Evolutionary conservation across 2,797 vertebrate genomes (phyloP).

Genomic region (Clarias laeviceps): DNA sequence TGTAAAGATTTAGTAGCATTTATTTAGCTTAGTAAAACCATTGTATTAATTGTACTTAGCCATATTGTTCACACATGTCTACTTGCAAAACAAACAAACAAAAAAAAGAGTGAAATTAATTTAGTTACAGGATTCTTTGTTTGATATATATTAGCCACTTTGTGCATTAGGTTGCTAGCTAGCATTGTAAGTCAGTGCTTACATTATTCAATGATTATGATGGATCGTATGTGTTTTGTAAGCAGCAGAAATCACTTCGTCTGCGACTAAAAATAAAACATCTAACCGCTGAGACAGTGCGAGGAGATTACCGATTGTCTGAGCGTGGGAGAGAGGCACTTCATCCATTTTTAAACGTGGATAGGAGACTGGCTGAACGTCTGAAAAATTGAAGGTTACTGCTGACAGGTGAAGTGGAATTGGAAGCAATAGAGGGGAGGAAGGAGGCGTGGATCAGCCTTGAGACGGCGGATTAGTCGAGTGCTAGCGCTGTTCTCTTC

Average conservation of each 20-base stretch:
- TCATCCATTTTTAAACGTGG: slow-evolving; percentile 41
- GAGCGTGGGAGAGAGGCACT: slow-evolving; percentile 30
- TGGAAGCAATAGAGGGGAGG: not conserved
- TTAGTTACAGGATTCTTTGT: not conserved
- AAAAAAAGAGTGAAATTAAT: not conserved
- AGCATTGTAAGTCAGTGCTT: not conserved
- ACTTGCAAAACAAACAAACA: not conserved
- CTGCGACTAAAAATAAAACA: slow-evolving; percentile 4
- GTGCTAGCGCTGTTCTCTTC: slow-evolving; percentile 18
- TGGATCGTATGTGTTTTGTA: slow-evolving; percentile 2
- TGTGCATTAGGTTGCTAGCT: too few species aligned
- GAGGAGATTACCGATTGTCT: slow-evolving; percentile 25
- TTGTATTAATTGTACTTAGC: not conserved
- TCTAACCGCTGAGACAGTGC: not conserved
- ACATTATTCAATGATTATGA: not conserved
- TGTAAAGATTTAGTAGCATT: not conserved
- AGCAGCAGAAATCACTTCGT: not conserved
- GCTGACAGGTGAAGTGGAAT: slow-evolving; percentile 40
- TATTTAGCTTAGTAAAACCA: not conserved
- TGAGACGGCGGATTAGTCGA: slow-evolving; percentile 8
- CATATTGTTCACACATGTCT: not conserved
- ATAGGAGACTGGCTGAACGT: slow-evolving; percentile 31
- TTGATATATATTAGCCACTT: not conserved
- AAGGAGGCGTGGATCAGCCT: not conserved
- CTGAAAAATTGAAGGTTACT: slow-evolving; percentile 30